phyloP scores from a whole-genome alignment of 2,113 vertebrate genomes.

The Gavialis gangeticus region DNA sequence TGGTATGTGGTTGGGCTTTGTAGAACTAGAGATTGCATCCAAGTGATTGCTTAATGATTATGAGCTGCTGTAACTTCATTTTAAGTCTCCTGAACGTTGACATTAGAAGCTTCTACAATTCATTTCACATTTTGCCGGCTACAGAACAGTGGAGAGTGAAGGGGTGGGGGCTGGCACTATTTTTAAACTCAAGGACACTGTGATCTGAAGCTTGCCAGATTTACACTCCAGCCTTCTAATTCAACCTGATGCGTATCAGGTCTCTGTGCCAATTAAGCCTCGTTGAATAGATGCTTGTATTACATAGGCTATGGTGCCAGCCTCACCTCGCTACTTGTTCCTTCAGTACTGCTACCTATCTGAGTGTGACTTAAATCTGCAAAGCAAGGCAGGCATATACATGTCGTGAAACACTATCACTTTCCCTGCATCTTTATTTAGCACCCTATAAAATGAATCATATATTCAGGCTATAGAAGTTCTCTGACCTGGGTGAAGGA shows the following conservation, averaged over 20 bases:
- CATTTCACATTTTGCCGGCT: background rate
- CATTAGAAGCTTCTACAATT: background rate
- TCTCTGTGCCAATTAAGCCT: background rate
- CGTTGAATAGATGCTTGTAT: background rate
- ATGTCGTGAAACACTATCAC: background rate
- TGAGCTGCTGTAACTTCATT: background rate
- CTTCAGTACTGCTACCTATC: background rate
- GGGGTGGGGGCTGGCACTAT: background rate
- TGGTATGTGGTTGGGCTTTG: background rate
- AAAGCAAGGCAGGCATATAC: background rate
- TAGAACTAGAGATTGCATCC: background rate
- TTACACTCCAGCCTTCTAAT: conserved; percentile 37
- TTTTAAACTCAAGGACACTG: conserved; percentile 14
- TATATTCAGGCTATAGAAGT: background rate
- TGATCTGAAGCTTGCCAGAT: conserved; percentile 7
- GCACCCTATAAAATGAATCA: background rate
- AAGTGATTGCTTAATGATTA: background rate
- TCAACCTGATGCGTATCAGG: background rate
- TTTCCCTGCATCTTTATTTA: background rate
- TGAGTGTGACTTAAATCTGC: background rate
- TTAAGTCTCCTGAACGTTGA: background rate
- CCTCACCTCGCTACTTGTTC: background rate
- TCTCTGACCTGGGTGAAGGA: background rate
- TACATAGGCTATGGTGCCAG: background rate
- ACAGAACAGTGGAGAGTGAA: background rate